Conservation (phyloP, 2,888 invertebrate species). For the Eremobia ochroleuca region DNA sequence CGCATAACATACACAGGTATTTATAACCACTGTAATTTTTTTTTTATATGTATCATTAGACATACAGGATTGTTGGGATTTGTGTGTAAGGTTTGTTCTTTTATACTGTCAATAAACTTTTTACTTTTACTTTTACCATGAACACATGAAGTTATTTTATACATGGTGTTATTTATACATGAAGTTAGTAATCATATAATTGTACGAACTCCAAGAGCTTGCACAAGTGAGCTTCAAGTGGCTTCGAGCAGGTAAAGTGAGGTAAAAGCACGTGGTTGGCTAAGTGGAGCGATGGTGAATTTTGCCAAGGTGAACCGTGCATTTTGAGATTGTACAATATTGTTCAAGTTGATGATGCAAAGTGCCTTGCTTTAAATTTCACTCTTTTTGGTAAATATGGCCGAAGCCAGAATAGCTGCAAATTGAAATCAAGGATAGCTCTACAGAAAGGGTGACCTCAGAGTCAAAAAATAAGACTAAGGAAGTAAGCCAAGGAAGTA, state of each 20-base stretch:
- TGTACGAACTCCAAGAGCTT: conserved; percentile 19
- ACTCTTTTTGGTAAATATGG: neutral
- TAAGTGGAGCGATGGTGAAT: conserved; percentile 55
- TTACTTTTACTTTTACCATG: no score
- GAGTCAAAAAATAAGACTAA: neutral
- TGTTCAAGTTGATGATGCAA: conserved; percentile 26
- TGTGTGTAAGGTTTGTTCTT: no score
- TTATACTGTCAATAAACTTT: no score
- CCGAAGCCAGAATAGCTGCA: neutral
- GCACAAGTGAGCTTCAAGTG: conserved; percentile 40
- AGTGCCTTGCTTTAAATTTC: conserved; percentile 6
- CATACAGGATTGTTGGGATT: no score
- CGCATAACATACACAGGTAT: no score
- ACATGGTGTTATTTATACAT: no score
- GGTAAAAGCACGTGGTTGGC: conserved; percentile 37
- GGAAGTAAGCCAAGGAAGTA: conserved; percentile 4
- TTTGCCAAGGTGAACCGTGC: conserved; percentile 66
- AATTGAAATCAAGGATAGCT: neutral
- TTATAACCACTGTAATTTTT: no score
- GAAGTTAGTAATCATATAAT: conserved; percentile 13
- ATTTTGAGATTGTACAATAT: conserved; percentile 42
- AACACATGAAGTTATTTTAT: no score
- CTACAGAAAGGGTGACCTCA: neutral
- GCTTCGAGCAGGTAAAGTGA: neutral
- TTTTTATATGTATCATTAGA: no score